Percentiles rank a stretch among this genome's conserved stretches.
Evolutionary conservation across 2,888 invertebrate species (phyloP).

Genomic region (Drosophila paracracens): DNA sequence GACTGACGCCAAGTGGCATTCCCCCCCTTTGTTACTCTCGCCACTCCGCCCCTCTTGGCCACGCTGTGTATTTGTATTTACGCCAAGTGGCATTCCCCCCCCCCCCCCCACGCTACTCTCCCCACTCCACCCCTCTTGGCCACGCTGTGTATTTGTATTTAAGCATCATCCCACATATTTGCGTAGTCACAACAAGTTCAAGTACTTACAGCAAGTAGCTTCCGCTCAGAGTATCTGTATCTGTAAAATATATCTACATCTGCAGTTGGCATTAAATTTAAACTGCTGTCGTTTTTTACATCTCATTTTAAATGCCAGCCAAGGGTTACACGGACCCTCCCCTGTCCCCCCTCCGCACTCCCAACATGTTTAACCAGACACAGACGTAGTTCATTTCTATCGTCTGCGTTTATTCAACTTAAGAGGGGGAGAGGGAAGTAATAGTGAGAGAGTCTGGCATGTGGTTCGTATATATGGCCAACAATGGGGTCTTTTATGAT

Average conservation of each 20-base stretch:
- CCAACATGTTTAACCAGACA: slow-evolving; percentile 17
- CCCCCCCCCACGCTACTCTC: background rate
- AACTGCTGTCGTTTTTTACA: slow-evolving; percentile 56
- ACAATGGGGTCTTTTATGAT: slow-evolving; percentile 38
- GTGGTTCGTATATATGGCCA: slow-evolving; percentile 17
- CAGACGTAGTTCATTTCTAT: slow-evolving; percentile 32
- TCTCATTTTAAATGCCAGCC: slow-evolving; percentile 43
- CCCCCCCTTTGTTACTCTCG: background rate
- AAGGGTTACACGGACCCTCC: slow-evolving; percentile 23
- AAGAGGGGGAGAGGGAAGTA: background rate
- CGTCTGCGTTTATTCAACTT: slow-evolving; percentile 36
- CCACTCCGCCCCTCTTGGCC: background rate
- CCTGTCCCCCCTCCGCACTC: background rate
- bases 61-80: slow-evolving; percentile 14
- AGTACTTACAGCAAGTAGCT: slow-evolving; percentile 34
- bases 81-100: slow-evolving; percentile 50
- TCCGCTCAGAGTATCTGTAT: slow-evolving; percentile 26
- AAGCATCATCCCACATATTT: slow-evolving; percentile 43
- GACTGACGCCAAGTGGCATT: slow-evolving; percentile 57
- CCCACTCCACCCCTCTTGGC: background rate
- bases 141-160: slow-evolving; percentile 11
- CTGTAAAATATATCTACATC: slow-evolving; percentile 35
- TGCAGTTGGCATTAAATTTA: slow-evolving; percentile 60
- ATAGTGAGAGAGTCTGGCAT: slow-evolving; percentile 20
- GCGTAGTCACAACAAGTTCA: slow-evolving; percentile 51